phyloP scores from a whole-genome alignment of 2,113 vertebrate genomes.

The Chaetorhynchus papuensis region DNA sequence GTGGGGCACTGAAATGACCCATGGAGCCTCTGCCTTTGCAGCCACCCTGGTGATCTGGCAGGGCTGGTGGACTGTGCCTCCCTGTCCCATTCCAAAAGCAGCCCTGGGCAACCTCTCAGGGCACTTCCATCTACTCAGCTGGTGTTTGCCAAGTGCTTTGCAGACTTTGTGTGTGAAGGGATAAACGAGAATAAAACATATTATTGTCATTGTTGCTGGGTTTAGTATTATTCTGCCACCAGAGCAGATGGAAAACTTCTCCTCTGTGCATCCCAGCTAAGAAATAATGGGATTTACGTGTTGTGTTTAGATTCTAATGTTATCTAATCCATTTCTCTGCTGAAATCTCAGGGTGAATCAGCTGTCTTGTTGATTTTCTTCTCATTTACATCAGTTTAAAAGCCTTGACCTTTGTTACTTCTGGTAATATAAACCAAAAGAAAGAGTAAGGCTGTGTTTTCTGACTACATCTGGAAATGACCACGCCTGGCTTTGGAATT shows the following conservation, averaged over 20 bases:
- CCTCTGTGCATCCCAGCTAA: constrained; percentile 51
- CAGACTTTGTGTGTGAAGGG: background rate
- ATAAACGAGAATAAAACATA: constrained; percentile 47
- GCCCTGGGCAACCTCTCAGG: background rate
- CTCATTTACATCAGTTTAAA: background rate
- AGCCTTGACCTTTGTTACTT: background rate
- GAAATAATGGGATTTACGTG: constrained; percentile 39
- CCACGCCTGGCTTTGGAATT: background rate
- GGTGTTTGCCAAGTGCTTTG: background rate
- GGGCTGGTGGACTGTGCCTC: background rate
- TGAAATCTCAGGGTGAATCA: constrained; percentile 31
- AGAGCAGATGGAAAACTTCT: constrained; percentile 60
- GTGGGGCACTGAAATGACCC: background rate
- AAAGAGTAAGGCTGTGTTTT: background rate
- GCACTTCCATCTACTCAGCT: background rate
- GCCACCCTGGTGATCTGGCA: rapidly evolving
- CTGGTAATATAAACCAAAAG: background rate
- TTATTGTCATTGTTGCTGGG: background rate
- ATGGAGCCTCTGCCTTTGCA: rapidly evolving
- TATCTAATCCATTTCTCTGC: constrained; percentile 12
- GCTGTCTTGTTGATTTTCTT: constrained; percentile 17
- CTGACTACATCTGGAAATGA: background rate
- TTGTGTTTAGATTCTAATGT: constrained; percentile 26
- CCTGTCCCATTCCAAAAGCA: background rate
- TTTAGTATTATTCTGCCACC: constrained; percentile 9